phyloP scores from a whole-genome alignment of 2,797 vertebrate genomes.

The Mycteria americana region DNA sequence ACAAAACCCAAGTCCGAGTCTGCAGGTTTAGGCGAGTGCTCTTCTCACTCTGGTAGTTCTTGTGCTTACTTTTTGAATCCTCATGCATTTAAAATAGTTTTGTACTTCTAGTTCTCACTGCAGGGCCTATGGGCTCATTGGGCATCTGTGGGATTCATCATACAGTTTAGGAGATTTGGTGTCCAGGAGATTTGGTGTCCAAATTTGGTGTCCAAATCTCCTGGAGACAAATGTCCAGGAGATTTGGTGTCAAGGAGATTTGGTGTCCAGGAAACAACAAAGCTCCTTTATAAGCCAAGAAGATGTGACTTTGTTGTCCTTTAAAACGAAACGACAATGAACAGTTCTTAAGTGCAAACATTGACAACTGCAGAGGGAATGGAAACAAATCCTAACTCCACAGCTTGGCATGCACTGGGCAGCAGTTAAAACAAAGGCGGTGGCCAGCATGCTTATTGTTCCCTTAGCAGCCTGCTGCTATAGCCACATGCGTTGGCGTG shows the following conservation, averaged over 20 bases:
- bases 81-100: not conserved
- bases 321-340: not conserved
- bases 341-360: not conserved
- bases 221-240: too few relatives aligned
- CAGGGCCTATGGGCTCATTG: not conserved
- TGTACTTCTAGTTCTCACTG: not conserved
- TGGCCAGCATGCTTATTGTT: not conserved
- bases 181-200: not conserved
- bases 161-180: not conserved
- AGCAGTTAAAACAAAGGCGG: not conserved
- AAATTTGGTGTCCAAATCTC: not conserved
- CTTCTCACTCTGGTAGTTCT: not conserved
- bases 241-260: not conserved
- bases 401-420: not conserved
- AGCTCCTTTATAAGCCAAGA: not conserved
- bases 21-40: not conserved
- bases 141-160: not conserved
- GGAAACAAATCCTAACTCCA: not conserved
- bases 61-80: not conserved
- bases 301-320: not conserved
- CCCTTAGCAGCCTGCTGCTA: not conserved
- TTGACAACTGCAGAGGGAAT: not conserved
- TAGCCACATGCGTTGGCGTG: fast-evolving
- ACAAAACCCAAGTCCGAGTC: not conserved
- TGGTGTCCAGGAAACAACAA: not conserved